Evolutionary conservation across 2,113 vertebrate species (phyloP), one percentile per base, ranked within the genome.

Genomic region (Menidia beryllina): DNA sequence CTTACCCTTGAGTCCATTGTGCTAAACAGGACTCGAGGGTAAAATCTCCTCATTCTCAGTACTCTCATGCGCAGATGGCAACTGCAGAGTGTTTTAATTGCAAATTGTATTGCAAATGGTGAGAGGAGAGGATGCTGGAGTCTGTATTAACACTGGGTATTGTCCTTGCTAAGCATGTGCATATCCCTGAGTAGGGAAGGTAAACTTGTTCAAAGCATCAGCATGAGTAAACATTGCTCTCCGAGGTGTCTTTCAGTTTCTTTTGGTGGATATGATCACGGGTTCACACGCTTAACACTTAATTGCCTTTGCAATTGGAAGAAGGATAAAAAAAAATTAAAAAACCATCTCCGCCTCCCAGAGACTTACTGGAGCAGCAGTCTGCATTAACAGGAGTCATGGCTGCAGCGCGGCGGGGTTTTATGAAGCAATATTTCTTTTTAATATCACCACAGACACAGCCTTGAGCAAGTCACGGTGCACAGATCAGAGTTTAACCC

Each of bases 361-460:
- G 57, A 82, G 51, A 82, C 51, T 58, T 50, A 69, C 53, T 52
- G 59, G 61, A 81, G 68, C 65, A 72, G 75, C 61, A 49, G 62
- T 82, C 62, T 75, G 64, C 78, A 84, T 86, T 88, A 88, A 53
- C 51, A 64, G 59, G 58, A 89, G 64, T 68, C 81, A 86, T 69
- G 77, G 65, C 84, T 78, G 67, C 85, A 77, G 79, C 4, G 19
- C 74, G 57, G 59, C 20, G 50, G 72, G 34, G 24, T 89, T 91
- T 93, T 90, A 92, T 92, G 86, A 93, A 89, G 85, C 89, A 85
- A 88, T 91, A 88, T 89, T 85, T 93, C 85, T 92, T 86, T 91
- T 91, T 90, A 90, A 92, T 89, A 88, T 84, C 79, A 52, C 36
- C 60, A 73, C 63, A 81, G 69, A 81, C 79, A 62, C 52, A 69